Percentiles rank a stretch among this genome's conserved stretches.
phyloP scores from a whole-genome alignment of 2,113 vertebrate genomes.

The Oncorhynchus nerka region DNA sequence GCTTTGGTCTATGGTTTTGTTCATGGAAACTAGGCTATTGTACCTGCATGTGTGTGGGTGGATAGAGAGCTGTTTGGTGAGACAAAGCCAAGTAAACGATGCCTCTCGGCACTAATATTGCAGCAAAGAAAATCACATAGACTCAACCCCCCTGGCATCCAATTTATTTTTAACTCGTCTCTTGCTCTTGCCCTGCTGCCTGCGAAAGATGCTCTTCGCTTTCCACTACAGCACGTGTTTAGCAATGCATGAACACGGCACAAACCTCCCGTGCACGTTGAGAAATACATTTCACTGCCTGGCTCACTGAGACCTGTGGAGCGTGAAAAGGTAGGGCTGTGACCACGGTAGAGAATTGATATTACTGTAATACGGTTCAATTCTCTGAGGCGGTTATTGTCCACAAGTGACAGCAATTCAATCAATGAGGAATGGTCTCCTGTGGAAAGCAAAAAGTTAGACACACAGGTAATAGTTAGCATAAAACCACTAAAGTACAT shows the following conservation, averaged over 20 bases:
- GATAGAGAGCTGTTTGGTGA: background rate
- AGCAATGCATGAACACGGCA: background rate
- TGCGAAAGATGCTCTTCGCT: slow-evolving; percentile 17
- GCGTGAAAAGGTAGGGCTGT: background rate
- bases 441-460: too few relatives aligned
- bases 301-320: background rate
- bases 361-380: background rate
- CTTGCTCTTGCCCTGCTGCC: slow-evolving; percentile 26
- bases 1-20: background rate
- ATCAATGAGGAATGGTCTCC: background rate
- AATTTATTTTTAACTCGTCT: slow-evolving; percentile 50
- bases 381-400: background rate
- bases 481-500: background rate
- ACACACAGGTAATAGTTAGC: background rate
- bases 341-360: background rate
- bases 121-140: slow-evolving; percentile 10
- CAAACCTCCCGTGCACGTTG: background rate
- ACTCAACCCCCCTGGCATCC: slow-evolving; percentile 23
- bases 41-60: background rate
- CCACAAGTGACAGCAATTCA: background rate
- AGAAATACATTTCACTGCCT: background rate
- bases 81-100: background rate
- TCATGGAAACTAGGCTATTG: background rate
- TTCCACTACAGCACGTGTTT: slow-evolving; percentile 28
- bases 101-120: slow-evolving; percentile 10